Evolutionary conservation across 2,797 vertebrate species (phyloP).

Genomic region (Pachyuromys duprasi): DNA sequence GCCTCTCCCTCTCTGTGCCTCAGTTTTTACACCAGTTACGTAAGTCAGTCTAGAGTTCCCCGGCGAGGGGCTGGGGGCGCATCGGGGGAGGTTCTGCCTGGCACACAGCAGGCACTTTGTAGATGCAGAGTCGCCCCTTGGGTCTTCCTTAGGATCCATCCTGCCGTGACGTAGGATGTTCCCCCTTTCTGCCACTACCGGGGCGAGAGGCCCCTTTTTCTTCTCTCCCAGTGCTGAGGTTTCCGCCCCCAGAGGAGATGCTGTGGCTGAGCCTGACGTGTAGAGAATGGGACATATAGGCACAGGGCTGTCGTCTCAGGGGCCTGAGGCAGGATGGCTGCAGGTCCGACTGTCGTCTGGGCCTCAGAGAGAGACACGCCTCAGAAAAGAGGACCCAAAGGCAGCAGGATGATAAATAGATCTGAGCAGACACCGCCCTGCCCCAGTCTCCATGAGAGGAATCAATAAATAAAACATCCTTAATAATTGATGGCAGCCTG

Average conservation of each 20-base stretch:
- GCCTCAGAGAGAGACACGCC: not conserved
- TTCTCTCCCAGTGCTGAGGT: not conserved
- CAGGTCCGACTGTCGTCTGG: not conserved
- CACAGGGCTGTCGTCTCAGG: not conserved
- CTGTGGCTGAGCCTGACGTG: not conserved
- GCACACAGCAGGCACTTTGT: not conserved
- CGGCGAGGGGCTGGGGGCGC: not conserved
- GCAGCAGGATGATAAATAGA: not conserved
- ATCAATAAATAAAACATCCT: slow-evolving; percentile 5
- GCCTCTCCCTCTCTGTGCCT: not conserved
- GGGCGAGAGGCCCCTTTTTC: not conserved
- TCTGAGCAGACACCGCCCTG: not conserved
- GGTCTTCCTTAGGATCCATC: not conserved
- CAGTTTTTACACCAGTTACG: not conserved
- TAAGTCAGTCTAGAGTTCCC: not conserved
- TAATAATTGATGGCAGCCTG: not conserved
- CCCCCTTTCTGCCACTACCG: not conserved
- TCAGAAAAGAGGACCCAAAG: not conserved
- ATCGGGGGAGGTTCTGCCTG: too few relatives aligned
- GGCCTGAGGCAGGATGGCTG: not conserved
- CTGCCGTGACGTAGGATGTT: too few relatives aligned
- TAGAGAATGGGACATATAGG: not conserved
- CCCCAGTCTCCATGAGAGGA: not conserved
- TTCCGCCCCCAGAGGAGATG: not conserved
- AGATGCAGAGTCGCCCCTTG: fast-evolving